phyloP scores from a whole-genome alignment of 2,113 vertebrate species.

The Procavia capensis region DNA sequence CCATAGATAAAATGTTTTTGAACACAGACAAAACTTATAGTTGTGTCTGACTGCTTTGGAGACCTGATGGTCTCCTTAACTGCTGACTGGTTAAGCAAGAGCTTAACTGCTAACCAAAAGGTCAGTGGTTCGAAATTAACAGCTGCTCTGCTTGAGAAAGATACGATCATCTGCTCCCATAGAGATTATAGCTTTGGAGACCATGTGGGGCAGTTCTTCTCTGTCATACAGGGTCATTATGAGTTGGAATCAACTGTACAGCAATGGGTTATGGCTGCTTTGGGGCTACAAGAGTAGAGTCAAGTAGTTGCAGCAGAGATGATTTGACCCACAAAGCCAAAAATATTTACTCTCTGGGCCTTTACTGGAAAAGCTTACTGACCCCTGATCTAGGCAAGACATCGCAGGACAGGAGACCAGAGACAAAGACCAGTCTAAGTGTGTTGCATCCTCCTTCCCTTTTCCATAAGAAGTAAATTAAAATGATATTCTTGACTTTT shows the following conservation, averaged over 20 bases:
- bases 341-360: no score
- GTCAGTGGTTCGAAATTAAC: no score
- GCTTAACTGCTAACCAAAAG: no score
- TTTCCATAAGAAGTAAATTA: neutral
- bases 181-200: neutral
- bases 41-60: neutral
- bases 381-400: neutral
- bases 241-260: no score
- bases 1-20: constrained; percentile 10
- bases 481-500: neutral
- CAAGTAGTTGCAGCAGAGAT: neutral
- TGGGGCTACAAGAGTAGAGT: neutral
- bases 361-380: neutral
- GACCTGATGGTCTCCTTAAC: no score
- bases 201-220: neutral
- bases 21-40: neutral
- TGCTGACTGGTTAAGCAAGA: no score
- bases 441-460: neutral
- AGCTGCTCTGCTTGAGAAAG: no score
- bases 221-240: neutral
- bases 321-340: neutral
- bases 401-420: neutral
- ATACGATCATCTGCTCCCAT: no score
- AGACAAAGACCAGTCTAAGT: neutral
- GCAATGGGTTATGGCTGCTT: neutral